These are phyloP conservation scores for Botia almorhae DNA, from an alignment of 2,797 vertebrate genomes.

Conservation along the genomic window DNA sequence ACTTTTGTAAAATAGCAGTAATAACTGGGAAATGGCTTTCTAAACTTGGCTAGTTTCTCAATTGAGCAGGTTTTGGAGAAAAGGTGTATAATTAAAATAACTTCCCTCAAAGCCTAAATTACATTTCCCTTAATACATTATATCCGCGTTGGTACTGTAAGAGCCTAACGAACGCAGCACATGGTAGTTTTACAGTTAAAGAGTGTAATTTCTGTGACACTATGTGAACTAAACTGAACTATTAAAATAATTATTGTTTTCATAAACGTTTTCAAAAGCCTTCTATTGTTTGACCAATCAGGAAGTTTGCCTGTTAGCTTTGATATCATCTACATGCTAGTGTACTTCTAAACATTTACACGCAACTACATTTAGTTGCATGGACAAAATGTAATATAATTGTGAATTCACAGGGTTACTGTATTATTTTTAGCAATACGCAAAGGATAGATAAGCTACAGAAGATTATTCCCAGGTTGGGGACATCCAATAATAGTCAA, in stretches of 20 bases:
- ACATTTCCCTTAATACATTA: conserved; percentile 1
- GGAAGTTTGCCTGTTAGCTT: no score
- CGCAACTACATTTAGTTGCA: background rate
- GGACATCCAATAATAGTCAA: background rate
- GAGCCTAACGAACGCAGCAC: background rate
- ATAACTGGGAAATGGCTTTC: conserved; percentile 31
- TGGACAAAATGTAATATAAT: background rate
- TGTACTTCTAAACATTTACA: background rate
- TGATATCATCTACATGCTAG: background rate
- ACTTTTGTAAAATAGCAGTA: conserved; percentile 22
- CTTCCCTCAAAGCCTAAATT: conserved; percentile 1
- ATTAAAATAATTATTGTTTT: background rate
- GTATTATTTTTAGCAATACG: background rate
- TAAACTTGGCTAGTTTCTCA: conserved; percentile 19
- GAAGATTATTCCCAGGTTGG: background rate
- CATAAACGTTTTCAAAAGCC: background rate
- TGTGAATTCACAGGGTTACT: background rate
- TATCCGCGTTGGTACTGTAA: background rate
- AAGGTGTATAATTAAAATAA: conserved; percentile 24
- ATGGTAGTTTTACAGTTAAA: background rate
- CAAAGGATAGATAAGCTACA: background rate
- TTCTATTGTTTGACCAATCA: background rate
- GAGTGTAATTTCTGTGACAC: conserved; percentile 10
- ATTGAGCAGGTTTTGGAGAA: background rate
- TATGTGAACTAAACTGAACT: background rate